Evolutionary conservation across 1,140 invertebrate species (phyloP).

Genomic region (Bombyx mori): ASM3026992v2 NC_085128.1:17628501-17629000

Average conservation of each 20-base stretch:
- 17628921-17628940: slow-evolving; percentile 66
- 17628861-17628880: slow-evolving; percentile 71
- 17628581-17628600: no score
- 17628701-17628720: slow-evolving; percentile 13
- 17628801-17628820: slow-evolving; percentile 52
- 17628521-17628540: no score
- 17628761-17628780: slow-evolving; percentile 58
- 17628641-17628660: no score
- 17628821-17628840: slow-evolving; percentile 67
- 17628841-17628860: slow-evolving; percentile 67
- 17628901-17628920: slow-evolving; percentile 44
- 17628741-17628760: slow-evolving; percentile 42
- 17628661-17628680: slow-evolving; percentile 5
- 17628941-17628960: slow-evolving; percentile 59
- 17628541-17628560: no score
- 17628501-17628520: no score
- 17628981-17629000: slow-evolving; percentile 19
- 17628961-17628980: slow-evolving; percentile 1
- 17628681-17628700: slow-evolving; percentile 20
- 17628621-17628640: no score
- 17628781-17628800: slow-evolving; percentile 47
- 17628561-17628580: no score
- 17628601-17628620: no score
- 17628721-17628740: slow-evolving; percentile 25
- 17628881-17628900: slow-evolving; percentile 59